A percentile compares a stretch with the other conserved stretches of the same genome.
Evolutionary conservation across 2,888 invertebrate species (phyloP).

Genomic region (Brachylomia viminalis): DNA sequence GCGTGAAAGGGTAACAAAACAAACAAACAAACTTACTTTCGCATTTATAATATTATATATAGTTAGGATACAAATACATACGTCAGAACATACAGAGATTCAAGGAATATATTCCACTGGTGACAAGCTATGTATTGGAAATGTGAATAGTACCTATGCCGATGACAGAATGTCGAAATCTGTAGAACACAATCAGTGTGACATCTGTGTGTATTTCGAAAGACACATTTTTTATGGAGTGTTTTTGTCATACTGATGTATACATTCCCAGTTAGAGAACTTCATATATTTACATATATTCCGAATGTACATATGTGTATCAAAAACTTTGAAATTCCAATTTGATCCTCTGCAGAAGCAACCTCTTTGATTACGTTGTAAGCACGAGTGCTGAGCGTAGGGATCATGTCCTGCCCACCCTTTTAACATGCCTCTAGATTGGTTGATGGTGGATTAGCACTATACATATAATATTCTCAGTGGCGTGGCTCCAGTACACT

Average conservation of each 20-base stretch:
- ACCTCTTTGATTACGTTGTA: neutral
- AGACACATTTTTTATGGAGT: neutral
- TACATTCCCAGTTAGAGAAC: neutral
- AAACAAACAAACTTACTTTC: too few species aligned
- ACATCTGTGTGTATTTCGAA: neutral
- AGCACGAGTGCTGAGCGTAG: neutral
- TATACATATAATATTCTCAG: neutral
- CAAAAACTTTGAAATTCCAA: too few species aligned
- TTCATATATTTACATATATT: neutral
- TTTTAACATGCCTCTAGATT: neutral
- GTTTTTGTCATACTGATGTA: neutral
- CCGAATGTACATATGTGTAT: neutral
- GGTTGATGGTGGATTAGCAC: neutral
- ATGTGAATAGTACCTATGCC: conserved; percentile 8
- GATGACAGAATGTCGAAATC: conserved; percentile 10
- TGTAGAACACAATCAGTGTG: conserved; percentile 19
- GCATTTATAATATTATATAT: too few species aligned
- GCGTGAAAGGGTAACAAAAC: too few species aligned
- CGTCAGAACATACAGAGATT: conserved; percentile 1
- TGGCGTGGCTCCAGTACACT: neutral
- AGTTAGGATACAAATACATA: too few species aligned
- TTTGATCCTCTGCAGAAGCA: neutral
- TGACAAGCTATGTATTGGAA: conserved; percentile 31
- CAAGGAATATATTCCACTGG: conserved; percentile 11
- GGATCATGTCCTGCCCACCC: neutral